A percentile compares a stretch with the other conserved stretches of the same genome.
phyloP scores from a whole-genome alignment of 2,113 vertebrate genomes.

The Triplophysa siluroides region DNA sequence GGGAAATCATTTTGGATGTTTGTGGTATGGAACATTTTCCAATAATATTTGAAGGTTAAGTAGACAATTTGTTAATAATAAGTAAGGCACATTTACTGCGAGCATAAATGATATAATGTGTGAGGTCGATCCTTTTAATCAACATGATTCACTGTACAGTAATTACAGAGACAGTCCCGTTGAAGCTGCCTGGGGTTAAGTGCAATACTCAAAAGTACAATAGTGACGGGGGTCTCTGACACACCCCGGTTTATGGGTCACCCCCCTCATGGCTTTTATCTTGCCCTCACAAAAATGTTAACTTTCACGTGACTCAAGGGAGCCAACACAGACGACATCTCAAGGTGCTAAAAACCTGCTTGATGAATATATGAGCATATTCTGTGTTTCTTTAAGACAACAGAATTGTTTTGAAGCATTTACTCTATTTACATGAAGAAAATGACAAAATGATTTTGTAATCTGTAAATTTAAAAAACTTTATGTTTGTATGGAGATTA shows the following conservation, averaged over 20 bases:
- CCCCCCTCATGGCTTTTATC: slow-evolving; percentile 5
- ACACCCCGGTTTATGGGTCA: slow-evolving; percentile 3
- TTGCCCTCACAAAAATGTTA: background rate
- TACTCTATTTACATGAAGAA: too few relatives aligned
- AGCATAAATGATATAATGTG: background rate
- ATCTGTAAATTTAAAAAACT: too few relatives aligned
- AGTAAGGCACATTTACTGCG: background rate
- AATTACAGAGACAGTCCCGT: slow-evolving; percentile 29
- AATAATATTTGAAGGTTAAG: background rate
- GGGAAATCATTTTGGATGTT: slow-evolving; percentile 15
- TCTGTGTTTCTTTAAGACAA: background rate
- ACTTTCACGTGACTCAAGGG: background rate
- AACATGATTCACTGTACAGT: slow-evolving; percentile 9
- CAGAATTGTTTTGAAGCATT: too few relatives aligned
- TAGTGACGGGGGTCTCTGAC: slow-evolving; percentile 14
- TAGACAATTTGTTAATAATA: slow-evolving; percentile 6
- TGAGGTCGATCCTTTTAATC: slow-evolving; percentile 9
- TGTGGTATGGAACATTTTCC: background rate
- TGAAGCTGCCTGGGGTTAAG: background rate
- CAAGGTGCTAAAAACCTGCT: background rate
- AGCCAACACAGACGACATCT: background rate
- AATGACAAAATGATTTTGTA: too few relatives aligned
- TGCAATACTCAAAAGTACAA: background rate
- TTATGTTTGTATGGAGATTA: too few relatives aligned
- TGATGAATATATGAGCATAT: background rate